Evolutionary conservation across 2,888 invertebrate genomes (phyloP), one percentile per base, ranked within the genome.

Genomic region (Leptinotarsa juncta): DNA sequence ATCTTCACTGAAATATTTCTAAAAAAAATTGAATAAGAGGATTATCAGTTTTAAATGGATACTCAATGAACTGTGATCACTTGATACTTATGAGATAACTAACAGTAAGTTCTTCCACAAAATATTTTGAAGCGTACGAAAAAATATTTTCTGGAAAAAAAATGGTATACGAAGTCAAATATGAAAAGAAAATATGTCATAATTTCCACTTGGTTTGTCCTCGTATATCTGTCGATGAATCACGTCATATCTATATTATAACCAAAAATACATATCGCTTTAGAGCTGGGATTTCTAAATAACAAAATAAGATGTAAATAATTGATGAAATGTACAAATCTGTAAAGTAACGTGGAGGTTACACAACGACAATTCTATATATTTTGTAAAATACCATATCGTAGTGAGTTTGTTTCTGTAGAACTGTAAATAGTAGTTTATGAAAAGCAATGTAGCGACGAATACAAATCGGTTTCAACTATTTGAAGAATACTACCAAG

Each of bases 261-360:
- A 79, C 68, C 72, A 74, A 78, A 78, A 76, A 88, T 87, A 88
- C 88, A 88, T 88, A 88, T 88, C 88, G 88, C 88, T 88, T 87
- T 77, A 80, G 84, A 86, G 88, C 87, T 88, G 88, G 88, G 87
- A 87, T 86, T 86, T 79, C 84, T 84, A 83, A 82, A 78, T 75
- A 77, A 75, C 74, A 77, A 77, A 76, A 77, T 79, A 72, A 71
- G 71, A 26, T 74, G 77, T 78, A 74, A 66, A 73, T 77, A 73
- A 71, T 73, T 12, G 72, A 68, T 78, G 80, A 75, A 72, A 76
- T 85, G 84, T 85, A 85, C 85, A 85, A 85, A 85, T 77, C 81
- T 85, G 85, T 85, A 85, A 82, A 85, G 83, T 84, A 83, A 84
- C 82, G 67, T 65, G 71, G 80, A 80, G 83, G 83, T 84, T 83